These are phyloP conservation scores for Gobius niger DNA, from an alignment of 2,113 vertebrate genomes.

Conservation along the genomic window DNA sequence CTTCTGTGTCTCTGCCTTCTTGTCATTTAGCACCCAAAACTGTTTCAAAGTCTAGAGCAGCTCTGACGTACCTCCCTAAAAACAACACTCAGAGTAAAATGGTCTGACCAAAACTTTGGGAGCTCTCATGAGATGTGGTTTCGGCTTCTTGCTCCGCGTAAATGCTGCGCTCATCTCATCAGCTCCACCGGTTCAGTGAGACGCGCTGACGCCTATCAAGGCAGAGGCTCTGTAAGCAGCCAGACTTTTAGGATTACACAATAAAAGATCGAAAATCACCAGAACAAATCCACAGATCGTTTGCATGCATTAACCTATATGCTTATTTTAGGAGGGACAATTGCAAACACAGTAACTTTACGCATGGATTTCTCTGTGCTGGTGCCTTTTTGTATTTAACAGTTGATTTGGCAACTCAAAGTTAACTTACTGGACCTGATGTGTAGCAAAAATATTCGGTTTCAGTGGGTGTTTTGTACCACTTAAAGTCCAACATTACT, in stretches of 20 bases:
- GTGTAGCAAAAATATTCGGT: not conserved
- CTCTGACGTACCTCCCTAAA: not conserved
- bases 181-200: constrained; percentile 28
- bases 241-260: constrained; percentile 38
- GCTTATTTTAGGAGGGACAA: not conserved
- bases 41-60: constrained; percentile 3
- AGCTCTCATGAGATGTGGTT: constrained; percentile 14
- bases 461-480: not conserved
- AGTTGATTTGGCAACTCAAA: not conserved
- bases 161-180: constrained; percentile 46
- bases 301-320: not conserved
- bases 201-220: constrained; percentile 13
- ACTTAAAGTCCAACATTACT: not conserved
- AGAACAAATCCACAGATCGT: not conserved
- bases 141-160: constrained; percentile 45
- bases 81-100: not conserved
- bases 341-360: not conserved
- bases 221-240: not conserved
- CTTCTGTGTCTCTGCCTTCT: constrained; percentile 25
- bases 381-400: not conserved
- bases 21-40: constrained; percentile 56
- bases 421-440: not conserved
- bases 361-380: not conserved
- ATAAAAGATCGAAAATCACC: constrained; percentile 27
- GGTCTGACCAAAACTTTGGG: constrained; percentile 32